Evolutionary conservation across 2,888 invertebrate species (phyloP), one percentile per base, ranked within the genome.

Genomic region (Cataglyphis cursor): DNA sequence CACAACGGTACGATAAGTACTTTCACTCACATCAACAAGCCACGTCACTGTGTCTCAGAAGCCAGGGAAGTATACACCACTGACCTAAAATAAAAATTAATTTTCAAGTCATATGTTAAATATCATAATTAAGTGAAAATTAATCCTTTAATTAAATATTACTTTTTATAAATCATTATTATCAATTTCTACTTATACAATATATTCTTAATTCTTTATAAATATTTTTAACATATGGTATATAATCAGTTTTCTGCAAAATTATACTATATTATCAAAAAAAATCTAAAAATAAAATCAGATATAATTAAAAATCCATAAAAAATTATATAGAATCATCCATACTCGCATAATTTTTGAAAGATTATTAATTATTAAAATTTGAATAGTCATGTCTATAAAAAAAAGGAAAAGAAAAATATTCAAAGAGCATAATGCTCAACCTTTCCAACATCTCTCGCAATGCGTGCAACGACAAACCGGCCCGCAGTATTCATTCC

Each of bases 21-120:
- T 90, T 88, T 72, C 91, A 94, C 93, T 94, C 93, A 94, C 94
- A 91, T 93, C 91, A 93, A 93, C 90, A 89, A 90, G 89, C 91
- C 92, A 92, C 89, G 91, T 91, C 91, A 91, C 88, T 84, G 90
- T 91, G 91, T 91, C 91, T 93, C 92, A 93, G 92, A 90, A 90
- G 90, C 89, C 92, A 87, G 92, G 86, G 90, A 92, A 92, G 91
- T 91, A 92, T 92, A 92, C 93, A 93, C 92, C 92, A 94, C 94
- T 94, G 93, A 94, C 94, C 94, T 94, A 90, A 62, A 93, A 93
- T 86, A 90, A 72, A 74, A 88, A 85, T 35, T 65, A 59, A 35
- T 70, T 1, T 1, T 70, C 6, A n/a, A 28, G 12, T 59, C 59
- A 59, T 15, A 28, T 28, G 3, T 41, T 24, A 24, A 68, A 48